Percentiles rank a stretch among this genome's conserved stretches.
These are phyloP conservation scores for Scartelaos histophorus DNA, from an alignment of 2,113 vertebrate species.

Conservation along the genomic window DNA sequence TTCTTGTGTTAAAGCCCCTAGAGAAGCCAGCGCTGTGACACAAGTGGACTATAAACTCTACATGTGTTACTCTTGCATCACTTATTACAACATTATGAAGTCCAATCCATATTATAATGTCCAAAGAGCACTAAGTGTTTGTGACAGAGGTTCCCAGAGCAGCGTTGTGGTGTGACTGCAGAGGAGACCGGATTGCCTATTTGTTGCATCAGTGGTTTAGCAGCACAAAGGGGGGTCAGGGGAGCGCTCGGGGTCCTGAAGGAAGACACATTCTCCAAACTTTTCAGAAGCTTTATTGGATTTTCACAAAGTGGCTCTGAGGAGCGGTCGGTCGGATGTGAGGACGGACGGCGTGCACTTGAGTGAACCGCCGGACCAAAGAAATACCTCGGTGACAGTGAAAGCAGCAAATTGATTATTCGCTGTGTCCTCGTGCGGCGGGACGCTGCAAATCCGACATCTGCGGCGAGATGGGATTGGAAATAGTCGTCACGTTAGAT, in stretches of 20 bases:
- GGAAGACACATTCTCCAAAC: slow-evolving; percentile 65
- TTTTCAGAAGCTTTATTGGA: slow-evolving; percentile 70
- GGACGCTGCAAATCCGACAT: neutral
- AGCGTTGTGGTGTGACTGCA: slow-evolving; percentile 10
- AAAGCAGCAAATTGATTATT: neutral
- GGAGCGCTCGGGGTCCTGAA: slow-evolving; percentile 41
- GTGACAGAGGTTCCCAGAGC: slow-evolving; percentile 18
- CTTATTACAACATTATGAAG: neutral
- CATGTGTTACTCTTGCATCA: neutral
- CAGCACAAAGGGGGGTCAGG: slow-evolving; percentile 39
- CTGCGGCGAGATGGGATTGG: neutral
- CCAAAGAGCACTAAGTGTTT: neutral
- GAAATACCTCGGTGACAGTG: neutral
- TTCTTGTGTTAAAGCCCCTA: neutral
- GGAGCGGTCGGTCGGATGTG: slow-evolving; percentile 26
- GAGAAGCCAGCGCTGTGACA: neutral
- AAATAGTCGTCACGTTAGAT: no score
- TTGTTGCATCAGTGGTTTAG: slow-evolving; percentile 74
- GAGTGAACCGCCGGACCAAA: neutral
- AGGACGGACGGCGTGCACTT: neutral
- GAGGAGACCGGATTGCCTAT: slow-evolving; percentile 69
- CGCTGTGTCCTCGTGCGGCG: neutral
- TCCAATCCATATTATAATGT: neutral
- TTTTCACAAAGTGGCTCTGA: slow-evolving; percentile 58
- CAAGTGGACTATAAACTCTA: neutral